Conservation (phyloP, 2,113 vertebrate species). For the Acrocephalus arundinaceus region DNA sequence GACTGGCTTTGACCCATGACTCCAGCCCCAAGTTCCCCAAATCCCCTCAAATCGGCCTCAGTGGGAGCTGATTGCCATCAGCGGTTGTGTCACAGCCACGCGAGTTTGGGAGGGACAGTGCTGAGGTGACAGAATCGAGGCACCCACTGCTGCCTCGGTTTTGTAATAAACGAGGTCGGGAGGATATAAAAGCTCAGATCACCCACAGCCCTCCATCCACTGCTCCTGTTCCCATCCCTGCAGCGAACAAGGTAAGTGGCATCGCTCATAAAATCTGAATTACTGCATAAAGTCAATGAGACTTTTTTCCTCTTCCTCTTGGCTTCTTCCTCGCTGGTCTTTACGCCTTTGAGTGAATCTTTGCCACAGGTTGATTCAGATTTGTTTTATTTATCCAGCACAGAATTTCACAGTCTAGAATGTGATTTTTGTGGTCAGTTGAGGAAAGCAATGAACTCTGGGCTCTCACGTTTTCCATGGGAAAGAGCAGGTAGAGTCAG, state of each 20-base stretch:
- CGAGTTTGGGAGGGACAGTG: neutral
- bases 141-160: neutral
- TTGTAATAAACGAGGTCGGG: neutral
- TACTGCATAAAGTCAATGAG: rapidly evolving
- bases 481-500: no score
- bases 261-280: neutral
- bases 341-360: no score
- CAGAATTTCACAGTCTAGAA: no score
- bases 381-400: neutral
- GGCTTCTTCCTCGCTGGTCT: neutral
- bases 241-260: neutral
- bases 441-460: no score
- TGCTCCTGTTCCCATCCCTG: neutral
- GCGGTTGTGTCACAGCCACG: neutral
- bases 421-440: no score
- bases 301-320: neutral
- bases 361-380: rapidly evolving
- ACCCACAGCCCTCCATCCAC: neutral
- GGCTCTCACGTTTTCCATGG: no score
- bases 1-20: rapidly evolving
- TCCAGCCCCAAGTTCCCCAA: neutral
- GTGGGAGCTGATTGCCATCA: neutral
- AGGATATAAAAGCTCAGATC: neutral
- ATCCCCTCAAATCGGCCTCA: neutral
- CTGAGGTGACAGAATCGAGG: neutral